These are phyloP conservation scores for Andricus curvator DNA, from an alignment of 2,888 invertebrate genomes.

Conservation along the genomic window DNA sequence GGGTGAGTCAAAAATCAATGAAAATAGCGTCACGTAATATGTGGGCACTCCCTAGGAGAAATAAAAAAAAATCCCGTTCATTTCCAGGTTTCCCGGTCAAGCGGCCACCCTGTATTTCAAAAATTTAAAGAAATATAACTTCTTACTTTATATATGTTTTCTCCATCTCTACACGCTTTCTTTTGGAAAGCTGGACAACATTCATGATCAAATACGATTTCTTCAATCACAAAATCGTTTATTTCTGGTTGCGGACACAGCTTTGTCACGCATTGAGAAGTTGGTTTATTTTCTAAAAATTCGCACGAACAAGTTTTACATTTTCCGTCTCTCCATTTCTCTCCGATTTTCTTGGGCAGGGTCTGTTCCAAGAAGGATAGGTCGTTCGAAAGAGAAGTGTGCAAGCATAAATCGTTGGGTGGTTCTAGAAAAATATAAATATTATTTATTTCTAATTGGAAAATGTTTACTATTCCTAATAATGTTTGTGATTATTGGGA, in stretches of 20 bases:
- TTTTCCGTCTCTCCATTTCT: slow-evolving; percentile 86
- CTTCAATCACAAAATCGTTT: slow-evolving; percentile 81
- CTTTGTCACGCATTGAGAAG: slow-evolving; percentile 79
- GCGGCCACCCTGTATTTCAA: not conserved
- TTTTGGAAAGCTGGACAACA: slow-evolving; percentile 84
- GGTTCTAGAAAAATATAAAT: slow-evolving; percentile 78
- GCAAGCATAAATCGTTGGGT: slow-evolving; percentile 84
- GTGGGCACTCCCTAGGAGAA: no score
- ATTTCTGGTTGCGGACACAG: slow-evolving; percentile 80
- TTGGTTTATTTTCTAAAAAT: slow-evolving; percentile 66
- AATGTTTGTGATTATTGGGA: no score
- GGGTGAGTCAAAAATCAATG: no score
- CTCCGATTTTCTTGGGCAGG: slow-evolving; percentile 73
- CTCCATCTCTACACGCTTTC: slow-evolving; percentile 81
- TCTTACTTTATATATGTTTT: slow-evolving; percentile 65
- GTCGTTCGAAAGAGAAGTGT: slow-evolving; percentile 80
- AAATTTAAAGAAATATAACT: not conserved
- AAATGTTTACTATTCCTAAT: no score
- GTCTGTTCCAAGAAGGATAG: slow-evolving; percentile 53
- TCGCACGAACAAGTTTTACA: slow-evolving; percentile 84
- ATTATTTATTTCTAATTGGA: no score
- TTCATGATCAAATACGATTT: slow-evolving; percentile 80
- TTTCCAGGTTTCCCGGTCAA: no score
- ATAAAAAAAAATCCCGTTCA: no score
- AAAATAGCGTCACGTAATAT: no score